Conservation (phyloP, 2,113 vertebrate species). For the Lichenostomus cassidix region DNA sequence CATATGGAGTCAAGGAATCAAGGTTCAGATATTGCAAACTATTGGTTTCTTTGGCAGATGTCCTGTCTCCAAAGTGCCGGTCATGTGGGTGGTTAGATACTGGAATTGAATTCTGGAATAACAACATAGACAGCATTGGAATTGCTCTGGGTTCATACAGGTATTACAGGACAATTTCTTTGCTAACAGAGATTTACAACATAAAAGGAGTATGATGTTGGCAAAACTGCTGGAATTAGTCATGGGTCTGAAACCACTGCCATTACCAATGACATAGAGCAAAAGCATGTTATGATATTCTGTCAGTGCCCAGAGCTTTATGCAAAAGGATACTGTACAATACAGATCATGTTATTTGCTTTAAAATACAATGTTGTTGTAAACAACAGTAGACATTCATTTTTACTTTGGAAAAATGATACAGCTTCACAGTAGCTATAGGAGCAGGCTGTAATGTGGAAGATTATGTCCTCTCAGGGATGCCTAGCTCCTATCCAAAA, state of each 20-base stretch:
- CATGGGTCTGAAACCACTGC: neutral
- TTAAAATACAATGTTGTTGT: slow-evolving; percentile 2
- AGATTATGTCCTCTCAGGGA: slow-evolving; percentile 24
- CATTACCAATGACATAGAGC: neutral
- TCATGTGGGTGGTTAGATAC: neutral
- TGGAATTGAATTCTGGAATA: slow-evolving; percentile 9
- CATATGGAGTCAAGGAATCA: neutral
- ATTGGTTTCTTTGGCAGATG: neutral
- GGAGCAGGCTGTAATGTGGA: neutral
- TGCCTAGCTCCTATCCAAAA: neutral
- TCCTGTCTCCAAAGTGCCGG: neutral
- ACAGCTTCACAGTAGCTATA: neutral
- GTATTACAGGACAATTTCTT: neutral
- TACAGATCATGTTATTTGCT: neutral
- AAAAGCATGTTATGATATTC: neutral
- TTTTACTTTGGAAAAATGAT: neutral
- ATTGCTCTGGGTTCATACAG: neutral
- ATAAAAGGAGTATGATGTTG: neutral
- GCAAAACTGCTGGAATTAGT: neutral
- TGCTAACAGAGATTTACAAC: neutral
- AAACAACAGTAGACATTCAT: neutral
- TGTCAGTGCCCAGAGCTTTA: neutral
- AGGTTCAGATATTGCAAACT: neutral
- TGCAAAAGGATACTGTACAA: neutral
- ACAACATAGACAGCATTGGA: neutral